A percentile compares a stretch with the other conserved stretches of the same genome.
Conservation (phyloP, 64 coral and sea anemone genomes). For the Anthopleura sola region DNA sequence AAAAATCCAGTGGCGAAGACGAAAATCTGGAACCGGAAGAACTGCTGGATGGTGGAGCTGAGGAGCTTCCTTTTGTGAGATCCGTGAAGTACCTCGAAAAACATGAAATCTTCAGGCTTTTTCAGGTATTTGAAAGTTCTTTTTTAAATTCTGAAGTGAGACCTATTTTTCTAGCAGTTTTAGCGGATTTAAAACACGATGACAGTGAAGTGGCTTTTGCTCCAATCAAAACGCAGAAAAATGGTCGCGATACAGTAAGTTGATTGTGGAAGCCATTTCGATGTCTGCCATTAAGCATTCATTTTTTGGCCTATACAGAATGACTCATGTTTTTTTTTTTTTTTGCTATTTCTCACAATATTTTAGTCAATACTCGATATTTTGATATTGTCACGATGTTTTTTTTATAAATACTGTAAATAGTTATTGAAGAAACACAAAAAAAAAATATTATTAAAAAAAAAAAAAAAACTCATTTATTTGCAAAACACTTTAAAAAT, state of each 20-base stretch:
- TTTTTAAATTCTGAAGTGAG: too few species aligned
- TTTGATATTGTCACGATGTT: too few species aligned
- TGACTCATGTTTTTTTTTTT: not conserved
- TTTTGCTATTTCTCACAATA: too few species aligned
- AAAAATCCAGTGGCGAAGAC: not conserved
- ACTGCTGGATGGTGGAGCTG: not conserved
- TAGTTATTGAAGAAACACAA: too few species aligned
- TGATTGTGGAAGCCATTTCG: not conserved
- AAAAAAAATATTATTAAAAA: too few species aligned
- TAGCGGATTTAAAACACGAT: not conserved
- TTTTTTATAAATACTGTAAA: too few species aligned
- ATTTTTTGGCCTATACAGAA: too few species aligned
- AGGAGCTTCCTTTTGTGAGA: conserved; percentile 31
- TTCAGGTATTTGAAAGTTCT: conserved; percentile 63
- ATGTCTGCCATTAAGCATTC: too few species aligned
- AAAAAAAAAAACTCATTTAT: too few species aligned
- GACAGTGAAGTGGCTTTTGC: not conserved
- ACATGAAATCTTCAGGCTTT: conserved; percentile 65
- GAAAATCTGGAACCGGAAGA: not conserved
- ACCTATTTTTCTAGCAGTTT: not conserved
- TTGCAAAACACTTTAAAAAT: too few species aligned
- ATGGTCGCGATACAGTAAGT: too few species aligned
- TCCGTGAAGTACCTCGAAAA: conserved; percentile 84
- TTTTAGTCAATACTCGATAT: too few species aligned
- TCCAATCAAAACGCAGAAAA: not conserved